Conservation (phyloP, 1,140 invertebrate species). For the Geopemphigus sp. region DNA sequence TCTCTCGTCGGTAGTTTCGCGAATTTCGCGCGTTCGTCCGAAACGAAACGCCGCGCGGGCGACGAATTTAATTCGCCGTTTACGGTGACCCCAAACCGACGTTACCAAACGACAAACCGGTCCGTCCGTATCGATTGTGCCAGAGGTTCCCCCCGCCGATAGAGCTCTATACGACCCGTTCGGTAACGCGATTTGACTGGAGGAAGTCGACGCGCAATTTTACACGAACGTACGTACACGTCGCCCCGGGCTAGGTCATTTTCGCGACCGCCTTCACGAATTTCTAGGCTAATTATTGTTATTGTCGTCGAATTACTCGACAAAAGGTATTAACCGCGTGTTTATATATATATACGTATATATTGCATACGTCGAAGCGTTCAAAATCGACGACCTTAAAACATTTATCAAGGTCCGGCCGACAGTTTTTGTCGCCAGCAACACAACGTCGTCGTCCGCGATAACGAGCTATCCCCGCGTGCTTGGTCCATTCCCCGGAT, state of each 20-base stretch:
- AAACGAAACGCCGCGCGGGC: no score
- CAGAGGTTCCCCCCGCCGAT: no score
- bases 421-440: not conserved
- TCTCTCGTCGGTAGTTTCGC: no score
- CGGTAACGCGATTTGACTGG: conserved; percentile 20
- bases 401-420: conserved; percentile 28
- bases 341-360: not conserved
- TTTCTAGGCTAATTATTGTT: conserved; percentile 29
- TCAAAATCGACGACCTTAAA: conserved; percentile 38
- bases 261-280: conserved; percentile 27
- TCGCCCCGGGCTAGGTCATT: conserved; percentile 32
- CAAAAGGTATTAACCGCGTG: not conserved
- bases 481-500: no score
- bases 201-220: conserved; percentile 12
- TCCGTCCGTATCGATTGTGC: no score
- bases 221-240: not conserved
- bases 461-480: no score
- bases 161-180: no score
- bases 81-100: no score
- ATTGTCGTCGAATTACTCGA: conserved; percentile 22
- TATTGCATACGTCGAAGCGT: not conserved
- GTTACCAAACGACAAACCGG: no score
- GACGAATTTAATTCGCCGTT: no score
- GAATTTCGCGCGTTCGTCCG: no score
- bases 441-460: no score